phyloP scores from a whole-genome alignment of 2,113 vertebrate genomes.

The Cyprinus carpio region DNA sequence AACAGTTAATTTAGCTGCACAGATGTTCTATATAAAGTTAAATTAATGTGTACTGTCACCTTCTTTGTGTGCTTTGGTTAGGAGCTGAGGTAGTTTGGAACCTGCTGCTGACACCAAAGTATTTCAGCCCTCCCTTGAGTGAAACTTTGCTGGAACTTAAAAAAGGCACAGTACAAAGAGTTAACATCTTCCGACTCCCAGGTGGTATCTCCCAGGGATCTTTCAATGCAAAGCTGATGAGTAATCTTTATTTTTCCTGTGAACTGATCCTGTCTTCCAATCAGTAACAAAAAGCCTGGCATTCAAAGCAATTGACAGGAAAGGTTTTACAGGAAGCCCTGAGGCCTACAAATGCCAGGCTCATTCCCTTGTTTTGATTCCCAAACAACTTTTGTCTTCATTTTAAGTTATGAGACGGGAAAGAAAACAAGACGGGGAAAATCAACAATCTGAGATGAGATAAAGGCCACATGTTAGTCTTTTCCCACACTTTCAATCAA shows the following conservation, averaged over 20 bases:
- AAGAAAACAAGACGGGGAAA: slow-evolving; percentile 44
- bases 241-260: slow-evolving; percentile 46
- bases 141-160: slow-evolving; percentile 71
- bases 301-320: slow-evolving; percentile 64
- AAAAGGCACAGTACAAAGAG: neutral
- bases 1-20: no score
- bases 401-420: slow-evolving; percentile 50
- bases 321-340: slow-evolving; percentile 67
- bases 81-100: slow-evolving; percentile 64
- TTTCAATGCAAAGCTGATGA: slow-evolving; percentile 26
- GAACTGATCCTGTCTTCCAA: slow-evolving; percentile 25
- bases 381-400: slow-evolving; percentile 36
- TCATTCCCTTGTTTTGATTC: slow-evolving; percentile 51
- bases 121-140: slow-evolving; percentile 73
- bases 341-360: slow-evolving; percentile 41
- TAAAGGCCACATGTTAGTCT: neutral
- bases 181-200: neutral
- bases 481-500: slow-evolving; percentile 43
- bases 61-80: slow-evolving; percentile 50
- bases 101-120: slow-evolving; percentile 58
- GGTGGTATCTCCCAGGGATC: neutral
- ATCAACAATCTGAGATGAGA: neutral
- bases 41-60: slow-evolving; percentile 53
- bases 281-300: slow-evolving; percentile 51
- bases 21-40: neutral